These are phyloP conservation scores for Hemibagrus guttatus DNA, from an alignment of 2,797 vertebrate genomes.

Conservation along the genomic window DNA sequence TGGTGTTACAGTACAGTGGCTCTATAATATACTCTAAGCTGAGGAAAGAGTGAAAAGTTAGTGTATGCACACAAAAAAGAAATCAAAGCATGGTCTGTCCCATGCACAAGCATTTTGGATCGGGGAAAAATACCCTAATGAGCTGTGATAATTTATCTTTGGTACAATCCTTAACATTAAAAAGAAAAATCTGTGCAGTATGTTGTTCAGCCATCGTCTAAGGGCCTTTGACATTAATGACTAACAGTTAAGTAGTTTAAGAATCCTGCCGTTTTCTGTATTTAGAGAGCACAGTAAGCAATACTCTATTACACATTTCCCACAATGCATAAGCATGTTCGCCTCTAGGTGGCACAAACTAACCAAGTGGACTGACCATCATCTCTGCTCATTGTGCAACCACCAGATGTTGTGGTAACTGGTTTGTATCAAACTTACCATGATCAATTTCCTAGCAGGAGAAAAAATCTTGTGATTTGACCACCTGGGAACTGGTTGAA, in stretches of 20 bases:
- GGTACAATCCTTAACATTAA: neutral
- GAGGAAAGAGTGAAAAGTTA: neutral
- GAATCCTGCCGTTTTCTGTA: neutral
- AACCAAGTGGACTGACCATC: neutral
- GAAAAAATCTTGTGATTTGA: neutral
- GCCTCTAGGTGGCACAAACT: conserved; percentile 30
- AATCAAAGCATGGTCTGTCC: neutral
- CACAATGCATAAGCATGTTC: neutral
- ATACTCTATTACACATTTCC: neutral
- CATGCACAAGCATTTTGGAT: neutral
- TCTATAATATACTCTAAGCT: conserved; percentile 2
- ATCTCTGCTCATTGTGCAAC: neutral
- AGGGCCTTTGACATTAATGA: neutral
- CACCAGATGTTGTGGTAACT: neutral
- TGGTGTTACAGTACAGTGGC: neutral
- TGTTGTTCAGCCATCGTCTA: neutral
- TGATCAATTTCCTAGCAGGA: neutral
- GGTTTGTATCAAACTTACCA: neutral
- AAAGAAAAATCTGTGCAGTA: no score
- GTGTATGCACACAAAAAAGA: neutral
- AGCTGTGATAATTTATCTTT: neutral
- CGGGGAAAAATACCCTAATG: neutral
- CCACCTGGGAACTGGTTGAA: neutral
- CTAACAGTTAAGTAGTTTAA: neutral
- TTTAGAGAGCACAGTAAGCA: neutral